phyloP scores from a whole-genome alignment of 2,113 vertebrate genomes.

The Aphyosemion australe region DNA sequence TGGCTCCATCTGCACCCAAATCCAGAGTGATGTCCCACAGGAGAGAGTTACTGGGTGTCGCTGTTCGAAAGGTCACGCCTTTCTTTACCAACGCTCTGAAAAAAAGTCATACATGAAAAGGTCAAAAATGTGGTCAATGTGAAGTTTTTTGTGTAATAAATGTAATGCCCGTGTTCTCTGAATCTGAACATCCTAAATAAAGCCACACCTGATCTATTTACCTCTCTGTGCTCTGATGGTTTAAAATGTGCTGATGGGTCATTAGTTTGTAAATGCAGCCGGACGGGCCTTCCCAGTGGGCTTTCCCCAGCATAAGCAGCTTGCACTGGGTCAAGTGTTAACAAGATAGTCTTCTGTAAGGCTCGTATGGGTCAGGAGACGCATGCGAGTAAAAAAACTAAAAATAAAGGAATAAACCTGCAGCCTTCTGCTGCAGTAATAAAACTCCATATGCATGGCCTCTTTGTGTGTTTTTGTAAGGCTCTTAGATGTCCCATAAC shows the following conservation, averaged over 20 bases:
- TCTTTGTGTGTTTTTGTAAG: slow-evolving; percentile 1
- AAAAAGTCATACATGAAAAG: slow-evolving; percentile 46
- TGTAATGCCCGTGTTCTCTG: neutral
- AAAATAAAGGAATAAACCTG: neutral
- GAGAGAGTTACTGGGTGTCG: slow-evolving; percentile 84
- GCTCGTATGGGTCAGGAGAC: slow-evolving; percentile 9
- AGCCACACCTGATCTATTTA: neutral
- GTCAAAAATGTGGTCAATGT: slow-evolving; percentile 27
- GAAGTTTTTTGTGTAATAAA: neutral
- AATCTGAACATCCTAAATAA: neutral
- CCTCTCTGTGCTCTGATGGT: slow-evolving; percentile 23
- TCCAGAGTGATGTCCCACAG: slow-evolving; percentile 87
- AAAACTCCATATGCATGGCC: neutral
- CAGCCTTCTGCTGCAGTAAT: neutral
- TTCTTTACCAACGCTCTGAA: slow-evolving; percentile 87
- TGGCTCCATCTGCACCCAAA: slow-evolving; percentile 72
- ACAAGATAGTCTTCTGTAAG: slow-evolving; percentile 52
- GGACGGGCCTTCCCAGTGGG: slow-evolving; percentile 34
- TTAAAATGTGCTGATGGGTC: slow-evolving; percentile 50
- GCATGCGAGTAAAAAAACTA: slow-evolving; percentile 3
- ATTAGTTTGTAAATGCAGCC: slow-evolving; percentile 56
- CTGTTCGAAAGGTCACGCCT: slow-evolving; percentile 83
- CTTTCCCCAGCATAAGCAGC: slow-evolving; percentile 33
- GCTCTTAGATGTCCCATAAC: slow-evolving; percentile 18
- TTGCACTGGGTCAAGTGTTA: slow-evolving; percentile 56